Evolutionary conservation across 1,140 invertebrate species (phyloP).

Genomic region (Oreohelix idahoensis): DNA sequence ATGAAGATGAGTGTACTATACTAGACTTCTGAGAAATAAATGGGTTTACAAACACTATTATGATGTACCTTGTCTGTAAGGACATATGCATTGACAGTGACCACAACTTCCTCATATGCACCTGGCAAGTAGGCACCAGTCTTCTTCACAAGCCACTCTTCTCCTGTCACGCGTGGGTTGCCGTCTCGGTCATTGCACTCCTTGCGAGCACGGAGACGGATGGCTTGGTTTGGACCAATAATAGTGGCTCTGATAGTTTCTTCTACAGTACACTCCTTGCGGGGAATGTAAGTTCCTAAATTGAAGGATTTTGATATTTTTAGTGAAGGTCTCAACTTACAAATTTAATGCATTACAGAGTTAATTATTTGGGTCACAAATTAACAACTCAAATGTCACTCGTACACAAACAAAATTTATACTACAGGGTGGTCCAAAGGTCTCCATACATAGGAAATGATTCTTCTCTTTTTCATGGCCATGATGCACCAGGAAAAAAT

Average conservation of each 20-base stretch:
- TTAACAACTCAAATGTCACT: too few species aligned
- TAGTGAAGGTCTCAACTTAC: too few species aligned
- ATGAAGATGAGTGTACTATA: too few species aligned
- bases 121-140: constrained; percentile 75
- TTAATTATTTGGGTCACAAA: too few species aligned
- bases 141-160: constrained; percentile 76
- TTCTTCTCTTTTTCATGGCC: too few species aligned
- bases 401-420: too few species aligned
- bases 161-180: constrained; percentile 72
- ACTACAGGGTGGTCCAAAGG: too few species aligned
- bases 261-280: constrained; percentile 74
- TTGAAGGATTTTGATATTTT: constrained; percentile 2
- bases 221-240: constrained; percentile 68
- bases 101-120: constrained; percentile 76
- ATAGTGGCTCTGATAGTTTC: constrained; percentile 72
- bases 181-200: constrained; percentile 74
- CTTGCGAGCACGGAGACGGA: constrained; percentile 73
- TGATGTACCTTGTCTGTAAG: constrained; percentile 74
- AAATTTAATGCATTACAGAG: too few species aligned
- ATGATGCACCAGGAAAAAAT: too few species aligned
- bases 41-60: too few species aligned
- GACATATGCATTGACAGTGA: constrained; percentile 74
- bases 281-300: constrained; percentile 75
- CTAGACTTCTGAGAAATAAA: too few species aligned
- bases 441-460: too few species aligned